A percentile compares a stretch with the other conserved stretches of the same genome.
Evolutionary conservation across 2,797 vertebrate genomes (phyloP).

Genomic region (Alosa sapidissima): DNA sequence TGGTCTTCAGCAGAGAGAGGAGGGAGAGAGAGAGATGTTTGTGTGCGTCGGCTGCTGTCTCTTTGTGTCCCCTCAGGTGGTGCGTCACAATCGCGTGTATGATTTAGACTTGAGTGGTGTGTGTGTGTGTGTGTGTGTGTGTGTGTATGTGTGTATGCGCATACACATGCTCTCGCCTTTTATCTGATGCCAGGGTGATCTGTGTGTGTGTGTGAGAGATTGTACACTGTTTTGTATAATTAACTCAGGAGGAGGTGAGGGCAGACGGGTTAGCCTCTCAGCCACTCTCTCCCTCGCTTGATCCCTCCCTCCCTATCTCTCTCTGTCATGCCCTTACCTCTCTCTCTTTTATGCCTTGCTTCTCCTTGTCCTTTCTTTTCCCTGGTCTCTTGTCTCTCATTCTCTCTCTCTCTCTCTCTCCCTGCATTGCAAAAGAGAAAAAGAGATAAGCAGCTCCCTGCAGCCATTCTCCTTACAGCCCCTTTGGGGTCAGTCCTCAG

Average conservation of each 20-base stretch:
- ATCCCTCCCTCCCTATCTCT: neutral
- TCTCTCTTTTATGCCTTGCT: neutral
- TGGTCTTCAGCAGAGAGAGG: constrained; percentile 48
- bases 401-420: constrained; percentile 39
- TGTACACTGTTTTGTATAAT: constrained; percentile 9
- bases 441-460: constrained; percentile 36
- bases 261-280: constrained; percentile 7
- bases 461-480: constrained; percentile 25
- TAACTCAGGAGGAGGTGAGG: constrained; percentile 1
- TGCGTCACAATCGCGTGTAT: neutral
- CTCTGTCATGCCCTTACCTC: neutral
- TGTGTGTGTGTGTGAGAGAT: neutral
- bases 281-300: neutral
- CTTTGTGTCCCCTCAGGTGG: constrained; percentile 19
- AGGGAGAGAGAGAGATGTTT: constrained; percentile 49
- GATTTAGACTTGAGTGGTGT: constrained; percentile 6
- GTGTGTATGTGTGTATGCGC: neutral
- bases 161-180: constrained; percentile 16
- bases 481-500: constrained; percentile 18
- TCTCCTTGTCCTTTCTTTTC: neutral
- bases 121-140: neutral
- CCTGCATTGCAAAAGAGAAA: constrained; percentile 38
- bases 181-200: constrained; percentile 1
- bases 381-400: constrained; percentile 29
- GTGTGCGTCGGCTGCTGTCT: constrained; percentile 55